Conservation (phyloP, 1,140 invertebrate genomes). For the Orius laevigatus region DNA sequence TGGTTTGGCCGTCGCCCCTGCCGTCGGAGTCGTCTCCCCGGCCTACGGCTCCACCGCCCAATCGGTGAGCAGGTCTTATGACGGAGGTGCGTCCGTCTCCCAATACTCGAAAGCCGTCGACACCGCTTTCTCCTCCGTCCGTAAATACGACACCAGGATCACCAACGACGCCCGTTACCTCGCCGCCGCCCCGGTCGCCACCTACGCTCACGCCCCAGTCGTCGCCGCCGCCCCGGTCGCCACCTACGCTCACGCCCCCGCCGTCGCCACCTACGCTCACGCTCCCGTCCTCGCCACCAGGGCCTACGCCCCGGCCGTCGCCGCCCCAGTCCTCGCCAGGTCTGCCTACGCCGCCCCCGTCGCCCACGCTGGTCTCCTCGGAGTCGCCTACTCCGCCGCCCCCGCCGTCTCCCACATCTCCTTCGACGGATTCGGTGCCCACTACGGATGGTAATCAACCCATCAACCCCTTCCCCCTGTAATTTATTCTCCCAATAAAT, state of each 20-base stretch:
- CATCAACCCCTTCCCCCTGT: too few species aligned
- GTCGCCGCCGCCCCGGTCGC: not conserved
- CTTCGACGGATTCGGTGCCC: constrained; percentile 22
- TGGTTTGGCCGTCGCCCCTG: constrained; percentile 23
- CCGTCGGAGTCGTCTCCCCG: constrained; percentile 17
- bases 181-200: not conserved
- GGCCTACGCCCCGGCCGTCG: constrained; percentile 9
- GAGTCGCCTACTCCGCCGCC: constrained; percentile 22
- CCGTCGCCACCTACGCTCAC: constrained; percentile 14
- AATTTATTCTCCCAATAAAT: too few species aligned
- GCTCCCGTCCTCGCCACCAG: constrained; percentile 16
- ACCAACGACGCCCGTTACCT: constrained; percentile 33
- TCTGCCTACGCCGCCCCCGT: constrained; percentile 11
- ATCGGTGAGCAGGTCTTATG: constrained; percentile 35
- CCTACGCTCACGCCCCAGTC: not conserved
- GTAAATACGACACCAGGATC: constrained; percentile 39
- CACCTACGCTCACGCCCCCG: constrained; percentile 8
- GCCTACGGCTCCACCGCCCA: constrained; percentile 36
- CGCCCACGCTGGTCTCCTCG: constrained; percentile 16
- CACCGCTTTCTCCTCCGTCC: constrained; percentile 42
- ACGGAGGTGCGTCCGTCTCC: constrained; percentile 36
- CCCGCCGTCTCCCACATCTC: constrained; percentile 21
- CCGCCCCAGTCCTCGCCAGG: constrained; percentile 9
- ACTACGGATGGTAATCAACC: constrained; percentile 22
- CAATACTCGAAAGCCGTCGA: constrained; percentile 42